Percentiles rank a stretch among this genome's conserved stretches.
phyloP scores from a whole-genome alignment of 2,888 invertebrate species.

The Limnephilus rhombicus region DNA sequence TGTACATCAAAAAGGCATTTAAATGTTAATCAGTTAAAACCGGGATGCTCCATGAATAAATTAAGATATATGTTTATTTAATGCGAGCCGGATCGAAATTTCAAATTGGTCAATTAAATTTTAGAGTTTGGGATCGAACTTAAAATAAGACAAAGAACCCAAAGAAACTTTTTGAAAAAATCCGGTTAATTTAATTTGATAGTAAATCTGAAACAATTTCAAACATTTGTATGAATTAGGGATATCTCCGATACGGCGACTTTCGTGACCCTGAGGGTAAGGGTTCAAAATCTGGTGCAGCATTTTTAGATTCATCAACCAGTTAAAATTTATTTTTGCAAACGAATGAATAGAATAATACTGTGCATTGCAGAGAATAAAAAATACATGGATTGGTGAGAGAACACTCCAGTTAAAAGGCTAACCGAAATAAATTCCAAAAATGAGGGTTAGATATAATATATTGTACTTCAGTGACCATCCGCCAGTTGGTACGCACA shows the following conservation, averaged over 20 bases:
- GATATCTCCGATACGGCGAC: neutral
- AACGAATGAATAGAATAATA: neutral
- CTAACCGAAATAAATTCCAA: neutral
- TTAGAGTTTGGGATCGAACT: neutral
- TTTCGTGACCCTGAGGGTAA: neutral
- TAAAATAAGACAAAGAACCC: neutral
- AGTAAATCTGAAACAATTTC: neutral
- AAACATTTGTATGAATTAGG: neutral
- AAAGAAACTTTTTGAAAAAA: neutral
- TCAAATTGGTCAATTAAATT: conserved; percentile 16
- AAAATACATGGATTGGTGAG: neutral
- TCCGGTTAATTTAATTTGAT: neutral
- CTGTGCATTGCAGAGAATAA: neutral
- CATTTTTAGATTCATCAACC: neutral
- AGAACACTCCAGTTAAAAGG: neutral
- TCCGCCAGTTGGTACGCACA: neutral
- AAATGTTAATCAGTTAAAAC: conserved; percentile 61
- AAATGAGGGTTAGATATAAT: neutral
- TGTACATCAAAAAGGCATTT: conserved; percentile 56
- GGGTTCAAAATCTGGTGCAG: neutral
- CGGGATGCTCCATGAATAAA: conserved; percentile 60
- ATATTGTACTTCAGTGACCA: neutral
- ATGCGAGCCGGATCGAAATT: neutral
- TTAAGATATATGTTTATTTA: conserved; percentile 32
- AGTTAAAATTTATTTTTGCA: neutral